Percentiles rank a stretch among this genome's conserved stretches.
phyloP scores from a whole-genome alignment of 2,113 vertebrate species.

The Dissostichus mawsoni region DNA sequence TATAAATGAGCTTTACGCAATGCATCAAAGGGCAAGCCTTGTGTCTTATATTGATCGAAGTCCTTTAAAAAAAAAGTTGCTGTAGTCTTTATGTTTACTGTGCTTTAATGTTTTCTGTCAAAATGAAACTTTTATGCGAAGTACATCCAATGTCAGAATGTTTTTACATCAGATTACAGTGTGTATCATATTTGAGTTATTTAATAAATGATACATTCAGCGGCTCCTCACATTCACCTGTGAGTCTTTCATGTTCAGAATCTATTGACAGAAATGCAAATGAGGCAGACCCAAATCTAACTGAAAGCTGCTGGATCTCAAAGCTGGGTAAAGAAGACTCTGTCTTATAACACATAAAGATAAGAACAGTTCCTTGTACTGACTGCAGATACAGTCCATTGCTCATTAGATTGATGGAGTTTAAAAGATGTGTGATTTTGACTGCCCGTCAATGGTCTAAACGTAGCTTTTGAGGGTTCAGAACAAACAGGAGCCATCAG shows the following conservation, averaged over 20 bases:
- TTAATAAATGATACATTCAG: conserved; percentile 17
- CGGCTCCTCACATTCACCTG: conserved; percentile 4
- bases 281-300: not conserved
- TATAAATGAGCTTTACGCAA: not conserved
- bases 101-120: not conserved
- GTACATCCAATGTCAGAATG: not conserved
- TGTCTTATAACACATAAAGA: not conserved
- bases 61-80: not conserved
- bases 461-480: too few relatives aligned
- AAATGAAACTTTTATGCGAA: not conserved
- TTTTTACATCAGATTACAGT: not conserved
- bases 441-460: not conserved
- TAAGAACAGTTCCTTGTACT: not conserved
- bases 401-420: not conserved
- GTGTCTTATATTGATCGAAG: not conserved
- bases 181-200: not conserved
- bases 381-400: not conserved
- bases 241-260: conserved; percentile 29
- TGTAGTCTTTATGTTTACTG: not conserved
- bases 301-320: not conserved
- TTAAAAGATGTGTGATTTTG: not conserved
- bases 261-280: conserved; percentile 51
- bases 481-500: not conserved
- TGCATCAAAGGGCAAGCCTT: not conserved
- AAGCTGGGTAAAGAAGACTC: not conserved